phyloP scores from a whole-genome alignment of 2,797 vertebrate species.

The Sparus aurata region DNA sequence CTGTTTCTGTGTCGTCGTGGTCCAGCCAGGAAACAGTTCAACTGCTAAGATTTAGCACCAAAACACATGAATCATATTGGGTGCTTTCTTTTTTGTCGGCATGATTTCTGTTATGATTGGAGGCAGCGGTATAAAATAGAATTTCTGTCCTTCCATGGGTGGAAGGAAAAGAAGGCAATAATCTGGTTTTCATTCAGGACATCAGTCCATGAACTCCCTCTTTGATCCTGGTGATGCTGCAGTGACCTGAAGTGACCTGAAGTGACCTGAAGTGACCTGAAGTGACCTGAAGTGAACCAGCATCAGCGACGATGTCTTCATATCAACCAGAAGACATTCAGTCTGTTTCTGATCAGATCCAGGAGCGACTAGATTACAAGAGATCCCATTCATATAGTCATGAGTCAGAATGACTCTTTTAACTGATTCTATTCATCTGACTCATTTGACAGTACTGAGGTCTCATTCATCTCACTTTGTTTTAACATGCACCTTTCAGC shows the following conservation, averaged over 20 bases:
- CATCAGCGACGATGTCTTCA: neutral
- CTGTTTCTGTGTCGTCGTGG: neutral
- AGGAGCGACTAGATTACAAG: slow-evolving; percentile 4
- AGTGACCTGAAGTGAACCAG: slow-evolving; percentile 30
- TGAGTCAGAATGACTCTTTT: slow-evolving; percentile 5
- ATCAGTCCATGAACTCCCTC: slow-evolving; percentile 26
- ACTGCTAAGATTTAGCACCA: slow-evolving; percentile 1
- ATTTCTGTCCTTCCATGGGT: slow-evolving; percentile 5
- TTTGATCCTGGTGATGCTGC: slow-evolving; percentile 37
- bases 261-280: too few relatives aligned
- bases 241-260: slow-evolving; percentile 36
- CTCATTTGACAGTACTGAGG: neutral
- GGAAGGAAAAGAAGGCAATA: slow-evolving; percentile 13
- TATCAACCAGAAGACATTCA: neutral
- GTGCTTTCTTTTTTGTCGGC: neutral
- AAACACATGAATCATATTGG: slow-evolving; percentile 2
- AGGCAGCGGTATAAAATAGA: slow-evolving; percentile 6
- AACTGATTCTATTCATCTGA: neutral
- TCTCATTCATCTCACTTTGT: neutral
- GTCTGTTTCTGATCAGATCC: slow-evolving; percentile 8
- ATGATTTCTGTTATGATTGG: neutral
- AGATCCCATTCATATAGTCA: neutral
- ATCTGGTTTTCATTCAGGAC: slow-evolving; percentile 41
- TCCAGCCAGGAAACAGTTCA: neutral
- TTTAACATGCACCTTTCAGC: neutral